Evolutionary conservation across 2,888 invertebrate genomes (phyloP), one percentile per base, ranked within the genome.

Genomic region (Drosophila antonietae): DNA sequence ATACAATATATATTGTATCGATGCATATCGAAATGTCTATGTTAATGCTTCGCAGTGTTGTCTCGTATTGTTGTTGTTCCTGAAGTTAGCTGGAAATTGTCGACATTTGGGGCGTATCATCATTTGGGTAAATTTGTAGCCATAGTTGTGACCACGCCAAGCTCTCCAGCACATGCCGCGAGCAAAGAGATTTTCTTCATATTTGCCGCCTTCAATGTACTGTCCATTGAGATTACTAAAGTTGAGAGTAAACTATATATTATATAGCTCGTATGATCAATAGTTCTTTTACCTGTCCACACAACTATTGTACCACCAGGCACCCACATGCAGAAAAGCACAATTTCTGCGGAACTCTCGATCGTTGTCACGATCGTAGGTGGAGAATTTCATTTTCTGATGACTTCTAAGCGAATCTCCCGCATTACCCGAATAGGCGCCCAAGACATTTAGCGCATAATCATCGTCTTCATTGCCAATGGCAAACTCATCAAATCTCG

Each of bases 231-330:
- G 93, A 83, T 96, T 96, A 88, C 95, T 95, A 12, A n/a, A 39
- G 85, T 0, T 33, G 23, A 46, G 31, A 33, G 23, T n/a, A 1
- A 14, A 1, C 0, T 12, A 44, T 10, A 35, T 5, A 14, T 2
- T 14, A 44, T 44, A 43, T 28, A 14, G 31, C 1, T 57, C 12
- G 7, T 2, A 6, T 0, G 10, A 2, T 3, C 33, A 2, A 3
- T 0, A 31, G 10, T 1, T 9, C 6, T 35, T 46, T 14, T 80
- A 94, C 95, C 94, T 94, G 75, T 94, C 95, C 74, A 95, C 95
- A 82, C 96, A 96, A 53, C 94, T 94, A 81, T 94, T 95, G 88
- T 96, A 96, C 96, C 96, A 96, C 96, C 96, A 96, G 6, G 95
- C 96, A 0, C 96, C 96, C 1, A 94, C 94, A 78, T 95, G 96